These are phyloP conservation scores for Poicephalus meyeri DNA, from an alignment of 2,113 vertebrate species.

Conservation along the genomic window DNA sequence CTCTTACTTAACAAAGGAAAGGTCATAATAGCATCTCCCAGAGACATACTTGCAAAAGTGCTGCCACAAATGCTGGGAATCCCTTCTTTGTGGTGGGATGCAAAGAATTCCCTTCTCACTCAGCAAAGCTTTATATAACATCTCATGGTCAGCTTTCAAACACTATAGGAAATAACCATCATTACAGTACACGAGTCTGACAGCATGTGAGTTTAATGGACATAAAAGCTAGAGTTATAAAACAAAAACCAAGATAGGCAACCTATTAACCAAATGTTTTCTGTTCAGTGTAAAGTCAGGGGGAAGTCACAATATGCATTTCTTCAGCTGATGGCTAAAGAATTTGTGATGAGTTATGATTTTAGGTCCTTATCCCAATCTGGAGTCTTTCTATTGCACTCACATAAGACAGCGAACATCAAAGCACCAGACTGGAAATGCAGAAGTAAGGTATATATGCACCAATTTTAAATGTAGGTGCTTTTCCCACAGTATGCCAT, in stretches of 20 bases:
- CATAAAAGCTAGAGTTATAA: neutral
- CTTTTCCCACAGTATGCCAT: neutral
- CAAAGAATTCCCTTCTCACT: neutral
- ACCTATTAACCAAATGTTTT: neutral
- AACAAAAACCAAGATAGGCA: neutral
- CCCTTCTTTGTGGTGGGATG: neutral
- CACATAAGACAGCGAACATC: neutral
- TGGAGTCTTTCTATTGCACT: neutral
- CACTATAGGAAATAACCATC: neutral
- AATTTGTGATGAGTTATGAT: neutral
- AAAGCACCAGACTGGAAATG: neutral
- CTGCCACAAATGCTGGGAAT: neutral
- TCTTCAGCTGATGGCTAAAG: neutral
- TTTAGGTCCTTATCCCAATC: neutral
- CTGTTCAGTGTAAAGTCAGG: neutral
- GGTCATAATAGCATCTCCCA: constrained; percentile 38
- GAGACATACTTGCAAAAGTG: neutral
- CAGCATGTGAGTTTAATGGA: neutral
- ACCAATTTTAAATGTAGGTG: neutral
- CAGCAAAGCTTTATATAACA: neutral
- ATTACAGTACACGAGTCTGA: neutral
- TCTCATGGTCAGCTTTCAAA: constrained; percentile 28
- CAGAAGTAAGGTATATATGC: neutral
- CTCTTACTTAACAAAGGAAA: constrained; percentile 56
- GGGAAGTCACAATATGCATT: neutral